Base-by-base conservation (phyloP, 2,888 invertebrate genomes). In the Portevinia maculata region DNA sequence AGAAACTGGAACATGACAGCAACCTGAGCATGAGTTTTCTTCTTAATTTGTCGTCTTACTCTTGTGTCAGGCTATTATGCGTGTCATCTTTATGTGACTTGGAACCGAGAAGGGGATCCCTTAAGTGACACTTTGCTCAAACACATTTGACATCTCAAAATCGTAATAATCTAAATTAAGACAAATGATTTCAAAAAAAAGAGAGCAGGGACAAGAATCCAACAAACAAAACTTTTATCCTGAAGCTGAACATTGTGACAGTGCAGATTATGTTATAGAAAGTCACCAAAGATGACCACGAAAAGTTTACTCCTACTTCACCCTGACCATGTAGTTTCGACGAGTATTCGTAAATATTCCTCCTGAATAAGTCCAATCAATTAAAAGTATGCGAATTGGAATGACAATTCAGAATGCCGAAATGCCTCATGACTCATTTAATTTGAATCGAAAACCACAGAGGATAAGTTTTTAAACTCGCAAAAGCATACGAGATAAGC, bases 111-210 rank as follows among this genome's bases (percentile, higher is more conserved):
- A 1, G 21, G 8, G 46, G 11, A 9, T 17, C 39, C 50, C 52
- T 13, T 75, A 75, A 67, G 75, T 75, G 75, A 67, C 75, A 75
- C 67, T 67, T 59, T 75, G 52, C 32, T 34, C 67, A 53, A 75
- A 50, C 53, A 67, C 37, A 67, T 52, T 34, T 75, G 75, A 75
- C 75, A 67, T 75, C 67, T 67, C 59, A 75, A 75, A 75, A 67
- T 67, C 62, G 44, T 46, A 67, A 75, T 67, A 75, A 50, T 52
- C 65, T 41, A 67, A 75, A 75, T 75, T 75, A 75, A 75, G 74
- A 75, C 52, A 67, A 75, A 75, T 75, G 59, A 13, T 60, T 34
- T 15, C 32, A 53, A 44, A 65, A 44, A 46, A 13, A 48, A 24
- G 11, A n/a, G n/a, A n/a, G 13, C 41, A n/a, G 15, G n/a, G 34